A percentile compares a stretch with the other conserved stretches of the same genome.
Conservation (phyloP, 2,113 vertebrate genomes). For the Rhinoderma darwinii region DNA sequence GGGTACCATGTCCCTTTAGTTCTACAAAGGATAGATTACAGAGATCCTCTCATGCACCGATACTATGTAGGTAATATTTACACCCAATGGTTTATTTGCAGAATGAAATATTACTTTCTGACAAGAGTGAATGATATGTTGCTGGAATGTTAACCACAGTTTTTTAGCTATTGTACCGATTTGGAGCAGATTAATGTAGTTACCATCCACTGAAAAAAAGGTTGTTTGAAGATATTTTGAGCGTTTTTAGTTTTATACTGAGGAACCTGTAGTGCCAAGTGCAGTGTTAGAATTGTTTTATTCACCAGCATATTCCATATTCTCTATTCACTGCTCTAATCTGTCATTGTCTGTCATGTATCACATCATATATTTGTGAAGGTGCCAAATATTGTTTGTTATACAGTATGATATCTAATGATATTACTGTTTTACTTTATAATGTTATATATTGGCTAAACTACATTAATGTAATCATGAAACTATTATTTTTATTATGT, state of each 20-base stretch:
- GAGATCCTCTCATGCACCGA: background rate
- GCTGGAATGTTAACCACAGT: background rate
- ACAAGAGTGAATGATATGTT: background rate
- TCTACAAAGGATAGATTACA: background rate
- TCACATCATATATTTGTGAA: background rate
- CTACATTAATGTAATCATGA: background rate
- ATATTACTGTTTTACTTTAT: no score
- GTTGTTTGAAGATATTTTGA: background rate
- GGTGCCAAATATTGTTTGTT: background rate
- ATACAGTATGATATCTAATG: background rate
- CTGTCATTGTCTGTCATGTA: background rate
- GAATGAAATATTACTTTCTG: slow-evolving; percentile 1
- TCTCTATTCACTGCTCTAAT: background rate
- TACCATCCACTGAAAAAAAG: background rate
- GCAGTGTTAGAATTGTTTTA: background rate
- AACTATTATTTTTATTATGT: background rate
- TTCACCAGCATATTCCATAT: background rate
- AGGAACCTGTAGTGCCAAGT: background rate
- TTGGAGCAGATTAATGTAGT: background rate
- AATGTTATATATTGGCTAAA: background rate
- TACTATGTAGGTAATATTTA: background rate
- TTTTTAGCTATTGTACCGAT: background rate
- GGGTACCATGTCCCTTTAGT: background rate
- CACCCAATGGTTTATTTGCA: background rate
- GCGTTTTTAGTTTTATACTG: background rate